Conservation (phyloP, 1,140 invertebrate species). For the Bombyx mandarina region DNA sequence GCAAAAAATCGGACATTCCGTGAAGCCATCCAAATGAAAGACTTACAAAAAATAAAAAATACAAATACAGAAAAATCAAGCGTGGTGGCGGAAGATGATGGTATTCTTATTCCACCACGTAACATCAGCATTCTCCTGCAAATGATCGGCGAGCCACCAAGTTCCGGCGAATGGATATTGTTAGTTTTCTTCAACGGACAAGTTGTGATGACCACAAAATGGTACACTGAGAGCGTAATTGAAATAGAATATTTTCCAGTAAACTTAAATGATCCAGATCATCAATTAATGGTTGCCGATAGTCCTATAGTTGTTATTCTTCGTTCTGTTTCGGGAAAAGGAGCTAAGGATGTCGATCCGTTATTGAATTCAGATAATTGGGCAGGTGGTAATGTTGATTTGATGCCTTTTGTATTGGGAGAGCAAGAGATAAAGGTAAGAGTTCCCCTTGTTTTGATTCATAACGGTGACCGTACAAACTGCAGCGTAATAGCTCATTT, state of each 20-base stretch:
- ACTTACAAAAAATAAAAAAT: too few relatives aligned
- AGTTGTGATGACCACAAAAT: conserved; percentile 39
- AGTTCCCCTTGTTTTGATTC: conserved; percentile 28
- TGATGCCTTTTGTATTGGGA: conserved; percentile 47
- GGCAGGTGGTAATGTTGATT: conserved; percentile 45
- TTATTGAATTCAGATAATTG: conserved; percentile 43
- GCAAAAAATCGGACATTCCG: neutral
- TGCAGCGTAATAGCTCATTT: conserved; percentile 27
- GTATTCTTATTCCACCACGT: conserved; percentile 19
- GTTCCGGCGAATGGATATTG: conserved; percentile 35
- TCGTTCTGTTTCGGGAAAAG: conserved; percentile 31
- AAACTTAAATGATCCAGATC: conserved; percentile 31
- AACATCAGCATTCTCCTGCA: conserved; percentile 24
- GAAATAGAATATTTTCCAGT: conserved; percentile 25
- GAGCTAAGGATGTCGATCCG: conserved; percentile 45
- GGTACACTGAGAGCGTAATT: conserved; percentile 24
- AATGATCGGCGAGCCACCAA: conserved; percentile 27
- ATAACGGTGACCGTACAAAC: conserved; percentile 24
- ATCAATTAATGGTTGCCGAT: conserved; percentile 29
- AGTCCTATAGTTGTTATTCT: conserved; percentile 43
- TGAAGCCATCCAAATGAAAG: conserved; percentile 5
- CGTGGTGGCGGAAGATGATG: conserved; percentile 22
- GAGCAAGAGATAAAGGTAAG: conserved; percentile 35
- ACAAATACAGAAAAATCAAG: conserved; percentile 24
- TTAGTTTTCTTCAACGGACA: conserved; percentile 38